Conservation (phyloP, 2,888 invertebrate species). For the Chirona hameri region DNA sequence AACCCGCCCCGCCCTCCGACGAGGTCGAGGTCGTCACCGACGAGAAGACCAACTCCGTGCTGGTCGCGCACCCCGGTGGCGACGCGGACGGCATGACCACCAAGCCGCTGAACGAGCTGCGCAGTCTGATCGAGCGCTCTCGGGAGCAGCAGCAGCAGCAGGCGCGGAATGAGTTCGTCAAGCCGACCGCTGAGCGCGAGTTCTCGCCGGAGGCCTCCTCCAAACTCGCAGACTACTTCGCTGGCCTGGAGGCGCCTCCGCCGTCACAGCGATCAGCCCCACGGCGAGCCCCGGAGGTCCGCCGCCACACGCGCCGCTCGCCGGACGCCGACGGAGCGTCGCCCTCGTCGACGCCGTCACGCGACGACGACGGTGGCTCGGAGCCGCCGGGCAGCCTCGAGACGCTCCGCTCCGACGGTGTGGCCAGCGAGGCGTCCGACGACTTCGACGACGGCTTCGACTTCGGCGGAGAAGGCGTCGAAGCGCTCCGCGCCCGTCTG, state of each 20-base stretch:
- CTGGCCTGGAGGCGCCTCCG: not conserved
- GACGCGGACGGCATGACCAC: not conserved
- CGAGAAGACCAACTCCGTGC: constrained; percentile 11
- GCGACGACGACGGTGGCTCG: not conserved
- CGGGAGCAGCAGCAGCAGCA: not conserved
- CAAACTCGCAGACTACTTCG: constrained; percentile 7
- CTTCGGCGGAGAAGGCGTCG: not conserved
- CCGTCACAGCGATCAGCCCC: not conserved
- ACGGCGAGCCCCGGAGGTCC: not conserved
- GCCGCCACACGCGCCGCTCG: not conserved
- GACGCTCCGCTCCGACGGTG: not conserved
- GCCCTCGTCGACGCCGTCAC: not conserved
- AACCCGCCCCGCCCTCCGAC: not conserved
- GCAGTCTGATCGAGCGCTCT: not conserved
- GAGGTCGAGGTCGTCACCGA: constrained; percentile 26
- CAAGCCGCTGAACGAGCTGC: not conserved
- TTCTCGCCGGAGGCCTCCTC: not conserved
- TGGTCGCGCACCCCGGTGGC: not conserved
- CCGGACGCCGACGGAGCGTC: not conserved
- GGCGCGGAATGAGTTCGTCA: not conserved
- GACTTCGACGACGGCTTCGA: constrained; percentile 31
- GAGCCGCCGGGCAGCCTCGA: constrained; percentile 5
- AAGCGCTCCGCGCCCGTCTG: no score
- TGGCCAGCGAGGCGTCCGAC: not conserved
- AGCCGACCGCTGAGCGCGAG: not conserved